Percentiles rank a stretch among this genome's conserved stretches.
Evolutionary conservation across 2,888 invertebrate genomes (phyloP).

Genomic region (Hemithea aestivaria): DNA sequence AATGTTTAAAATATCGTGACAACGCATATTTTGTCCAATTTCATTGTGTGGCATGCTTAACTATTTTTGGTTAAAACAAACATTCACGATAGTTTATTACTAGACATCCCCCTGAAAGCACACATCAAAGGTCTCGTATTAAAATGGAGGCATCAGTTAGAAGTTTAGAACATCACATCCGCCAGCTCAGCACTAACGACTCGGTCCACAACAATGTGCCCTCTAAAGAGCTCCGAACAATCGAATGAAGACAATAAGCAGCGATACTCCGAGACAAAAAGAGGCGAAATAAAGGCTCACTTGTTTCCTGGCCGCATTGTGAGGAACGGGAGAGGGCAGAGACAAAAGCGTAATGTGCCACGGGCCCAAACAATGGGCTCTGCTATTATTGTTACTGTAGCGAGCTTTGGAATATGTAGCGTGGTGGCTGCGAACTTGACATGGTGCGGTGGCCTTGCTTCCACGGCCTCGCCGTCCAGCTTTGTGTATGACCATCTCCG

Average conservation of each 20-base stretch:
- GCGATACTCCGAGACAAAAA: conserved; percentile 81
- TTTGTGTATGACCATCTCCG: conserved; percentile 17
- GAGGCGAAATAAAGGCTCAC: conserved; percentile 81
- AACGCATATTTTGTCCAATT: no score
- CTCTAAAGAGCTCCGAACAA: conserved; percentile 79
- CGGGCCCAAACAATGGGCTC: conserved; percentile 77
- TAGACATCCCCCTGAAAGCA: no score
- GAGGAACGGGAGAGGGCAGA: conserved; percentile 79
- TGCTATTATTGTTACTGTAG: conserved; percentile 78
- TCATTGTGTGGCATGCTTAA: no score
- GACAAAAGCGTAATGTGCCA: conserved; percentile 80
- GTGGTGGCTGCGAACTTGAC: conserved; percentile 71
- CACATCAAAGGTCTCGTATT: conserved; percentile 52
- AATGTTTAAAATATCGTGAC: no score
- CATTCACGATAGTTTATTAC: no score
- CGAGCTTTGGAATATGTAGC: conserved; percentile 71
- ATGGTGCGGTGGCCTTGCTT: conserved; percentile 56
- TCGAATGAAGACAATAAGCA: conserved; percentile 81
- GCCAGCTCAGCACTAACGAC: conserved; percentile 75
- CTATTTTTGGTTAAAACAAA: no score
- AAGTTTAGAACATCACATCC: conserved; percentile 74
- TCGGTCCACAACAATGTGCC: conserved; percentile 77
- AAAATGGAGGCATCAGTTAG: conserved; percentile 71
- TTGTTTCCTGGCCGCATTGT: conserved; percentile 80
- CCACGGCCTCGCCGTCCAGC: conserved; percentile 14